These are phyloP conservation scores for Tetranychus piercei DNA, from an alignment of 2,888 invertebrate species.

Conservation along the genomic window DNA sequence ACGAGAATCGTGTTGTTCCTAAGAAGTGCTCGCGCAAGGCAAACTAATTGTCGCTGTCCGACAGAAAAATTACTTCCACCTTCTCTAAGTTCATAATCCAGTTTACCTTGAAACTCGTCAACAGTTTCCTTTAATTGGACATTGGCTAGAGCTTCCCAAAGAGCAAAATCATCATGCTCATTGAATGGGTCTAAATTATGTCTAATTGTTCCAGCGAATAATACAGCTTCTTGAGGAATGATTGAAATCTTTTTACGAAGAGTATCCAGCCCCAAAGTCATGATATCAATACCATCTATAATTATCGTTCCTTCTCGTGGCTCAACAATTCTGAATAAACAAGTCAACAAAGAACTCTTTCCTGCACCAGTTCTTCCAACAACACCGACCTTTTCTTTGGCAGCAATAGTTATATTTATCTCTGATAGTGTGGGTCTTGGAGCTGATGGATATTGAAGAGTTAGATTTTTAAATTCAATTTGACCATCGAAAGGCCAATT, in stretches of 20 bases:
- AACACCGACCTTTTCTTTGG: conserved; percentile 45
- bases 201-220: conserved; percentile 69
- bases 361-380: conserved; percentile 65
- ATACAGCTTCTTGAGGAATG: conserved; percentile 55
- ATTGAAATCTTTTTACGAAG: conserved; percentile 64
- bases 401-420: conserved; percentile 33
- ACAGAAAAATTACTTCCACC: conserved; percentile 69
- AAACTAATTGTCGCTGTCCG: conserved; percentile 73
- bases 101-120: conserved; percentile 42
- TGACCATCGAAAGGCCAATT: conserved; percentile 45
- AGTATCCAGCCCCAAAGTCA: conserved; percentile 41
- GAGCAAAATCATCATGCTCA: conserved; percentile 51
- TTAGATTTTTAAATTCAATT: conserved; percentile 54
- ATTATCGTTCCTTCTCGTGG: conserved; percentile 31
- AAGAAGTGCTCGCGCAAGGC: conserved; percentile 69
- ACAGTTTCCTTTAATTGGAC: conserved; percentile 32
- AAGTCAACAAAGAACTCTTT: conserved; percentile 36
- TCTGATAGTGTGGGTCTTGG: conserved; percentile 49
- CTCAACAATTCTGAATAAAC: conserved; percentile 37
- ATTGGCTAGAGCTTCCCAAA: conserved; percentile 69
- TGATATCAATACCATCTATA: conserved; percentile 35
- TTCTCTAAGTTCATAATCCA: conserved; percentile 51
- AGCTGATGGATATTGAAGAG: conserved; percentile 47
- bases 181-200: conserved; percentile 77
- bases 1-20: conserved; percentile 63